Conservation (phyloP, 1,140 invertebrate species). For the Orussus abietinus region DNA sequence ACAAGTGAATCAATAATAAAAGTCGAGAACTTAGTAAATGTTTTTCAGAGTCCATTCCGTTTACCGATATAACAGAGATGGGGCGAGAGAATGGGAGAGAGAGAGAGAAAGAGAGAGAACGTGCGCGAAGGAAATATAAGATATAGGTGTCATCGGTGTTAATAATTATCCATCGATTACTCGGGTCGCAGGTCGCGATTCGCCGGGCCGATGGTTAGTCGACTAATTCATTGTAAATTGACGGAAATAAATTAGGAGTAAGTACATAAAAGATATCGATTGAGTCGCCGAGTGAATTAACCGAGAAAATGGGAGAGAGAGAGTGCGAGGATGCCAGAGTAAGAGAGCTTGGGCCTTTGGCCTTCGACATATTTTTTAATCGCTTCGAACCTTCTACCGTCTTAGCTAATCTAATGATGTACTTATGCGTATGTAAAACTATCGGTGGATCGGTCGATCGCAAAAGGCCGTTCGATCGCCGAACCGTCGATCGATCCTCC, state of each 20-base stretch:
- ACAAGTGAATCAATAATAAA: slow-evolving; percentile 25
- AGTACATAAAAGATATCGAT: slow-evolving; percentile 35
- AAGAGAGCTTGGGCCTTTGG: slow-evolving; percentile 46
- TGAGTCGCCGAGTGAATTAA: slow-evolving; percentile 30
- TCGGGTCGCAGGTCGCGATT: slow-evolving; percentile 27
- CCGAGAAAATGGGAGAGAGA: slow-evolving; percentile 4
- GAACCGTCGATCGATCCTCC: slow-evolving; percentile 20
- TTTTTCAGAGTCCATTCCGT: slow-evolving; percentile 43
- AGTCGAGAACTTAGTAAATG: slow-evolving; percentile 32
- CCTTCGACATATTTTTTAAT: slow-evolving; percentile 50
- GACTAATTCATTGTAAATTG: slow-evolving; percentile 40
- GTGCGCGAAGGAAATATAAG: slow-evolving; percentile 16
- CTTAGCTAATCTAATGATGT: slow-evolving; percentile 35
- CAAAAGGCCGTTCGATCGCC: slow-evolving; percentile 14
- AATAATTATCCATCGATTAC: slow-evolving; percentile 35
- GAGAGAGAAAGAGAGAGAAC: slow-evolving; percentile 13
- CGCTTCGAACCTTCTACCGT: slow-evolving; percentile 38
- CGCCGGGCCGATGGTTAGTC: slow-evolving; percentile 24
- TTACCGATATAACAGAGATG: slow-evolving; percentile 24
- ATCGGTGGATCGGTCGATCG: slow-evolving; percentile 16
- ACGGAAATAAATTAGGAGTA: slow-evolving; percentile 35
- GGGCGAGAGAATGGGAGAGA: slow-evolving; percentile 13
- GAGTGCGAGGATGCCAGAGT: slow-evolving; percentile 29
- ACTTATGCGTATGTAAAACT: slow-evolving; percentile 22
- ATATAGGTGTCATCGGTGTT: slow-evolving; percentile 39